A percentile compares a stretch with the other conserved stretches of the same genome.
Evolutionary conservation across 2,113 vertebrate species (phyloP).

Genomic region (Otis tarda): DNA sequence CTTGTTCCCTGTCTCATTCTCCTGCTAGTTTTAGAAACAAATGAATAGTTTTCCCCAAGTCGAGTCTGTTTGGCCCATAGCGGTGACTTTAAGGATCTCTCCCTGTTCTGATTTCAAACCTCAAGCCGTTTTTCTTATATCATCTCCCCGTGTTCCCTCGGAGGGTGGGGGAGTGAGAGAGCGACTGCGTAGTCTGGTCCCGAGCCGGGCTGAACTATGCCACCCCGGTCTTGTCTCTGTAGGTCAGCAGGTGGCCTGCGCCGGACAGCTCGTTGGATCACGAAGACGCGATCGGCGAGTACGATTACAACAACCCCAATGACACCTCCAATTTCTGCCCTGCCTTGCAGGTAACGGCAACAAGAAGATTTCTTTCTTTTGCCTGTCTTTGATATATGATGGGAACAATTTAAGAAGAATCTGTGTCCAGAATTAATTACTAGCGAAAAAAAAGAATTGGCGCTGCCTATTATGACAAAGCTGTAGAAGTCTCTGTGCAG

Average conservation of each 20-base stretch:
- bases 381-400: not conserved
- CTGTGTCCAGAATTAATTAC: not conserved
- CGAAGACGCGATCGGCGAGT: constrained; percentile 83
- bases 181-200: too few species aligned
- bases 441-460: not conserved
- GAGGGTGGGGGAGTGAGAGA: too few species aligned
- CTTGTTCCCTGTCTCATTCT: too few species aligned
- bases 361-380: not conserved
- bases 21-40: too few species aligned
- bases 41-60: too few species aligned
- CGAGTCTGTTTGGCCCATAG: too few species aligned
- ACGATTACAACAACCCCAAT: constrained; percentile 91
- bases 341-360: constrained; percentile 77
- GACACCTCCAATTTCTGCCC: constrained; percentile 94
- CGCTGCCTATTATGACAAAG: not conserved
- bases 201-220: too few species aligned
- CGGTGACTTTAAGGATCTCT: too few species aligned
- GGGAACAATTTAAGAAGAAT: not conserved
- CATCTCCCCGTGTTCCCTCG: too few species aligned
- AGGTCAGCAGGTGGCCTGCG: constrained; percentile 72
- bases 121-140: too few species aligned
- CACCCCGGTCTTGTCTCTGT: not conserved
- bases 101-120: too few species aligned
- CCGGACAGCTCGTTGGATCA: constrained; percentile 64
- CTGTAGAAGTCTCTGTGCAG: not conserved